Evolutionary conservation across 2,888 invertebrate genomes (phyloP).

Genomic region (Deroplatys truncata): DNA sequence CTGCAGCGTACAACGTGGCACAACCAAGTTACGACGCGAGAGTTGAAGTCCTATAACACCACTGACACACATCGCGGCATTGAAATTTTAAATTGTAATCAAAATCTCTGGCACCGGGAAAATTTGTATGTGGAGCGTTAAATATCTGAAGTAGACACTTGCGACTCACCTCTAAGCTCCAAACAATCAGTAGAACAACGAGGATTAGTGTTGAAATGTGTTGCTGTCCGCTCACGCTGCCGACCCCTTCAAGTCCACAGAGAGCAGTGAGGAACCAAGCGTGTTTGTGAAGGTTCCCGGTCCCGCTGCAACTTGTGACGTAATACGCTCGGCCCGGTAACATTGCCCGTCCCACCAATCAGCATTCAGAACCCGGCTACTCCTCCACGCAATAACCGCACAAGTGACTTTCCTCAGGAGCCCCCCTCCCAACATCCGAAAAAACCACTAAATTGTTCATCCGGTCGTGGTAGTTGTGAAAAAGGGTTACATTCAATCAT

Average conservation of each 20-base stretch:
- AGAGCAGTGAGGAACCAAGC: background rate
- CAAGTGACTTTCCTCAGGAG: background rate
- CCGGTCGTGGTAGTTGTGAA: background rate
- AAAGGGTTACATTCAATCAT: background rate
- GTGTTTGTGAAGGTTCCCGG: background rate
- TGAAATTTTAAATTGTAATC: background rate
- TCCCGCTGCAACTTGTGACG: constrained; percentile 13
- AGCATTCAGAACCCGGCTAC: background rate
- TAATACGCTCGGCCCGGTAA: constrained; percentile 6
- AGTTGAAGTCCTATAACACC: background rate
- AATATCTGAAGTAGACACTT: background rate
- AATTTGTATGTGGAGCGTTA: background rate
- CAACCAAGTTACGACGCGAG: background rate
- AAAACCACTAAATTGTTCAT: background rate
- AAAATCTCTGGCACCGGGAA: background rate
- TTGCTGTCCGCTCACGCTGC: background rate
- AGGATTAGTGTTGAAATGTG: background rate
- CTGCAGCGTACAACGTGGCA: background rate
- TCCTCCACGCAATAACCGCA: constrained; percentile 6
- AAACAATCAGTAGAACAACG: background rate
- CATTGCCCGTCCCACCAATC: constrained; percentile 12
- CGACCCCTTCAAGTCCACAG: background rate
- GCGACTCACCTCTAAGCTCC: background rate
- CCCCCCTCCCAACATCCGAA: background rate
- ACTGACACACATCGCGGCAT: background rate